Conservation (phyloP, 2,888 invertebrate genomes). For the Drosophila falleni region DNA sequence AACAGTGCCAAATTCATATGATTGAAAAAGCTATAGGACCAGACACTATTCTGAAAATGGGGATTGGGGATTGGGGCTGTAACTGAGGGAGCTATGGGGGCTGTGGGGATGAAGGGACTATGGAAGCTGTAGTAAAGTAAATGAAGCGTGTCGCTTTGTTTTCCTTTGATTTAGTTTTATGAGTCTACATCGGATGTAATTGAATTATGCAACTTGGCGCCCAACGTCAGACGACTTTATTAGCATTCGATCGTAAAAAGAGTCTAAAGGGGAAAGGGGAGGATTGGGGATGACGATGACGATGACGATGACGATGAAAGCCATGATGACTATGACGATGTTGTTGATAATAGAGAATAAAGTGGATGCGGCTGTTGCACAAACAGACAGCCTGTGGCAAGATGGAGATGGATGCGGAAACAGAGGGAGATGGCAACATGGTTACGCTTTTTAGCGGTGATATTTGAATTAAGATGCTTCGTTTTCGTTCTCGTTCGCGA, state of each 20-base stretch:
- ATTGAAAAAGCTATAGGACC: constrained; percentile 33
- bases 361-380: constrained; percentile 49
- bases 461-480: constrained; percentile 73
- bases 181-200: constrained; percentile 85
- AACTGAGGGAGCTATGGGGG: constrained; percentile 11
- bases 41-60: constrained; percentile 30
- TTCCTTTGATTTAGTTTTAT: constrained; percentile 85
- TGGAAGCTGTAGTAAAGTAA: constrained; percentile 71
- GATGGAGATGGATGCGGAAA: neutral
- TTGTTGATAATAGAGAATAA: constrained; percentile 43
- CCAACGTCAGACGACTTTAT: constrained; percentile 81
- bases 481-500: constrained; percentile 44
- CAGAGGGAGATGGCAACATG: constrained; percentile 48
- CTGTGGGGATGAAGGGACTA: neutral
- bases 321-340: constrained; percentile 39
- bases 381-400: constrained; percentile 30
- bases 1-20: constrained; percentile 54
- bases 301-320: constrained; percentile 46
- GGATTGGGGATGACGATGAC: constrained; percentile 43
- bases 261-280: constrained; percentile 7
- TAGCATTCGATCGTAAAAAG: constrained; percentile 83
- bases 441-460: constrained; percentile 73
- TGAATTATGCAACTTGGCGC: constrained; percentile 84
- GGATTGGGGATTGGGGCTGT: constrained; percentile 31
- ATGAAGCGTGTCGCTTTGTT: constrained; percentile 84